Evolutionary conservation across 2,888 invertebrate species (phyloP).

Genomic region (Mellilla xanthometata): DNA sequence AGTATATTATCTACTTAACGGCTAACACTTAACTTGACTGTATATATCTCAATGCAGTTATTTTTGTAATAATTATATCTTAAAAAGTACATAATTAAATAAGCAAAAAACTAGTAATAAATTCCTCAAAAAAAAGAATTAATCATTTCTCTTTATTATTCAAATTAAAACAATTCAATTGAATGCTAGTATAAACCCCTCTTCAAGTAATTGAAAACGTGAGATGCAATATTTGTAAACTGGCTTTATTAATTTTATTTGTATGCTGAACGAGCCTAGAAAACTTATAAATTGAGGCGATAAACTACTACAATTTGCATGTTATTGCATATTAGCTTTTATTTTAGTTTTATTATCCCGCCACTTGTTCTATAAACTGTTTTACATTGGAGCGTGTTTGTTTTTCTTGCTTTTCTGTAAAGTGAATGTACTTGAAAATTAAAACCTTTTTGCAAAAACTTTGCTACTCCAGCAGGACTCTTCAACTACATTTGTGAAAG

Average conservation of each 20-base stretch:
- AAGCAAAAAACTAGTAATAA: no score
- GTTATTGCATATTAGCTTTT: slow-evolving; percentile 50
- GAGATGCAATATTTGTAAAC: slow-evolving; percentile 48
- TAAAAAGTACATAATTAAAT: no score
- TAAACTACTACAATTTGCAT: slow-evolving; percentile 54
- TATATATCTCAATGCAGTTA: no score
- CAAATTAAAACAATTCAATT: no score
- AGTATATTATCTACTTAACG: no score
- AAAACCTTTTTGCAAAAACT: not conserved
- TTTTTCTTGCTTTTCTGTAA: not conserved
- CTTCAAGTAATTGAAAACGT: slow-evolving; percentile 54
- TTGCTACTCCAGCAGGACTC: no score
- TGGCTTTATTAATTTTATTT: slow-evolving; percentile 46
- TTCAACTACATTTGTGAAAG: not conserved
- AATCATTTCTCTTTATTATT: no score
- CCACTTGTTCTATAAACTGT: not conserved
- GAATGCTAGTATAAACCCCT: slow-evolving; percentile 1
- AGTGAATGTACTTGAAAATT: not conserved
- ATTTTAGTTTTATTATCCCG: not conserved
- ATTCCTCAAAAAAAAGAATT: no score
- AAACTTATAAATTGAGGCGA: not conserved
- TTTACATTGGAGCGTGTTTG: not conserved
- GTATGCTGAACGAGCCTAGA: slow-evolving; percentile 13
- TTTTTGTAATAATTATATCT: no score
- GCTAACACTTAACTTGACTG: no score